Percentiles rank a stretch among this genome's conserved stretches.
These are phyloP conservation scores for Umimayanthus chanpuru DNA, from an alignment of 92 coral and sea anemone genomes.

Conservation along the genomic window DNA sequence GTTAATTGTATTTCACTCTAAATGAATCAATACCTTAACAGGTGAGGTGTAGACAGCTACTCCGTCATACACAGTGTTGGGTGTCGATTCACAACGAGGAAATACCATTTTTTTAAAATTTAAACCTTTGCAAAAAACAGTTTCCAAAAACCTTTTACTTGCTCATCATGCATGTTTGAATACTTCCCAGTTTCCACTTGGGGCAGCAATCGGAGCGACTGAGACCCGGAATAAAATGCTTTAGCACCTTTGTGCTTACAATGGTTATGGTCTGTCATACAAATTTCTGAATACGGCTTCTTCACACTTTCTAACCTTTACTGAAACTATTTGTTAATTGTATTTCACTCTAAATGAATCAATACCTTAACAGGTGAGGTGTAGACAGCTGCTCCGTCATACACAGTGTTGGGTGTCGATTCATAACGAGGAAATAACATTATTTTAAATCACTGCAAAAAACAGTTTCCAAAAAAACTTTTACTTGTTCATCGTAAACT, in stretches of 20 bases:
- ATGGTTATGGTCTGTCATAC: neutral
- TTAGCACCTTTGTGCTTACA: neutral
- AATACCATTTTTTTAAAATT: constrained; percentile 2
- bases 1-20: constrained; percentile 1
- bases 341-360: neutral
- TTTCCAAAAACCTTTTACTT: no score
- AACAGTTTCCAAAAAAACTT: neutral
- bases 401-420: neutral
- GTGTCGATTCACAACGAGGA: neutral
- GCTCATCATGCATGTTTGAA: no score
- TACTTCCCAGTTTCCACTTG: no score
- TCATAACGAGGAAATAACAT: neutral
- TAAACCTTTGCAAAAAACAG: neutral
- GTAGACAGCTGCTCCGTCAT: constrained; percentile 13
- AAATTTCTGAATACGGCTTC: neutral
- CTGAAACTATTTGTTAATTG: neutral
- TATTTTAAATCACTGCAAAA: neutral
- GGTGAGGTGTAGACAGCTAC: constrained; percentile 7
- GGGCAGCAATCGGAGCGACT: no score
- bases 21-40: neutral
- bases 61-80: neutral
- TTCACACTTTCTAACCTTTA: no score
- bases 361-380: neutral
- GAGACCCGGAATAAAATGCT: no score
- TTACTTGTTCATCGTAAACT: no score